A percentile compares a stretch with the other conserved stretches of the same genome.
Evolutionary conservation across 1,140 invertebrate species (phyloP).

Genomic region (Aleiodes sp.): DNA sequence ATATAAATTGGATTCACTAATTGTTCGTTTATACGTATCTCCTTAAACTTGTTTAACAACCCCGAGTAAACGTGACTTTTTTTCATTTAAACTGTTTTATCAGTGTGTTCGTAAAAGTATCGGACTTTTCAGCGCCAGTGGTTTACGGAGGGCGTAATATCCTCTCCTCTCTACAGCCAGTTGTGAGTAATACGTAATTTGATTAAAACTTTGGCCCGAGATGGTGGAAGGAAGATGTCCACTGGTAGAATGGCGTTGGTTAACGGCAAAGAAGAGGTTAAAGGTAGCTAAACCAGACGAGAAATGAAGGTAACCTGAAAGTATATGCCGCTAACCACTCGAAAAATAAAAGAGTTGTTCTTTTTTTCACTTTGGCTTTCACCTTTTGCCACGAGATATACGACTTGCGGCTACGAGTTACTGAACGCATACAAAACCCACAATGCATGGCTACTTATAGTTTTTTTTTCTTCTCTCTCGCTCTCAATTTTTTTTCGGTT

Average conservation of each 20-base stretch:
- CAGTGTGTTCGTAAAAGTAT: slow-evolving; percentile 19
- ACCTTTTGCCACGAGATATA: slow-evolving; percentile 11
- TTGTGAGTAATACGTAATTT: slow-evolving; percentile 37
- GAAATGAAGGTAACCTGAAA: slow-evolving; percentile 9
- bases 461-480: not conserved
- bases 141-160: slow-evolving; percentile 26
- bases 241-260: slow-evolving; percentile 8
- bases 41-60: slow-evolving; percentile 26
- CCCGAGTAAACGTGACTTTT: not conserved
- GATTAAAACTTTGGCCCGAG: slow-evolving; percentile 37
- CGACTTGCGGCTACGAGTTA: not conserved
- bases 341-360: slow-evolving; percentile 8
- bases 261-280: not conserved
- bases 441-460: slow-evolving; percentile 5
- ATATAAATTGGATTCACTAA: no score
- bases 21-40: no score
- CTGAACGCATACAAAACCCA: slow-evolving; percentile 1
- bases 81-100: slow-evolving; percentile 30
- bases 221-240: slow-evolving; percentile 13
- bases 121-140: slow-evolving; percentile 21
- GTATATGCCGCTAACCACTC: not conserved
- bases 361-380: slow-evolving; percentile 5
- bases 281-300: not conserved
- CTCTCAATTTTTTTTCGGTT: not conserved
- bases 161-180: not conserved